A percentile compares a stretch with the other conserved stretches of the same genome.
phyloP scores from a whole-genome alignment of 2,888 invertebrate species.

The Tridacna gigas region DNA sequence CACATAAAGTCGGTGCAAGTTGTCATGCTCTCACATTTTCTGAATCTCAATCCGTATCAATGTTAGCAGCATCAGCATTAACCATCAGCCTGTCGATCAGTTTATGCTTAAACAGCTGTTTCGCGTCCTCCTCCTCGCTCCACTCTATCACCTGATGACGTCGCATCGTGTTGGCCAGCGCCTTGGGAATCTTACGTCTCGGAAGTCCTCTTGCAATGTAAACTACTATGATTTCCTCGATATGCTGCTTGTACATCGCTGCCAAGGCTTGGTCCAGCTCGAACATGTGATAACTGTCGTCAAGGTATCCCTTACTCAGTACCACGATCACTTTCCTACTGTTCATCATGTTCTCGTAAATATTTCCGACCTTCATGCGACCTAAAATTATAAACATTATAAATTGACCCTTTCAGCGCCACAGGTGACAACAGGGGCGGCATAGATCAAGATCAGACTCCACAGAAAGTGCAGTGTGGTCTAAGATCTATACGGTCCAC shows the following conservation, averaged over 20 bases:
- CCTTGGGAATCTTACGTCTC: constrained; percentile 57
- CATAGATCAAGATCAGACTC: too few species aligned
- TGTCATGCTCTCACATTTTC: neutral
- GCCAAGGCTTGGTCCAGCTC: constrained; percentile 60
- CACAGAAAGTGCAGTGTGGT: too few species aligned
- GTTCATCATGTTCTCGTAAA: constrained; percentile 58
- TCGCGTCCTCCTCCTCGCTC: constrained; percentile 57
- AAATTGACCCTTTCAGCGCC: too few species aligned
- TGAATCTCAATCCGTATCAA: constrained; percentile 25
- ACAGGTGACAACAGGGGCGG: too few species aligned
- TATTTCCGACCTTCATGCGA: constrained; percentile 40
- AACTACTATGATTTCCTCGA: constrained; percentile 64
- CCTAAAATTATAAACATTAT: constrained; percentile 33
- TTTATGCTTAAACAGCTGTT: constrained; percentile 53
- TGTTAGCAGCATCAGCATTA: constrained; percentile 34
- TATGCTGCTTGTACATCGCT: constrained; percentile 34
- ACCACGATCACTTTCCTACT: constrained; percentile 68
- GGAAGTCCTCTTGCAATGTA: constrained; percentile 56
- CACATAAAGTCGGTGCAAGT: too few species aligned
- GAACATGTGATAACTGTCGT: constrained; percentile 53
- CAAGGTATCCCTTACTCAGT: constrained; percentile 62
- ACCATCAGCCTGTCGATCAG: constrained; percentile 42
- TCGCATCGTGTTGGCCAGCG: constrained; percentile 57
- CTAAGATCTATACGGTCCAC: too few species aligned
- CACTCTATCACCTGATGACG: constrained; percentile 63